A percentile compares a stretch with the other conserved stretches of the same genome.
Evolutionary conservation across 2,888 invertebrate species (phyloP).

Genomic region (Macrophya alboannulata): DNA sequence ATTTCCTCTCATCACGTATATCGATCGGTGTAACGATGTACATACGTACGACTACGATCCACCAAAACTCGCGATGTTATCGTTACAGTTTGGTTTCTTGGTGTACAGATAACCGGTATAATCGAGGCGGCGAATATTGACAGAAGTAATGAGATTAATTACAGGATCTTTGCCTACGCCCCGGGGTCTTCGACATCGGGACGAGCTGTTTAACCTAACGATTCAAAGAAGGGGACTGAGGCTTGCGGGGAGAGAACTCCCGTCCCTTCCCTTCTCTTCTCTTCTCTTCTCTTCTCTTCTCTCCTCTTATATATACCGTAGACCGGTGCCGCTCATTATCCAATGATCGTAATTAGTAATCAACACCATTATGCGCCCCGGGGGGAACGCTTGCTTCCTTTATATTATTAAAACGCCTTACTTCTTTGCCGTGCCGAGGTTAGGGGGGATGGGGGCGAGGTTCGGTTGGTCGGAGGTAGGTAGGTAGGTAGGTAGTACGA

Average conservation of each 20-base stretch:
- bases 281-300: conserved; percentile 44
- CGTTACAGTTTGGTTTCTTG: not conserved
- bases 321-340: conserved; percentile 68
- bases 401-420: conserved; percentile 46
- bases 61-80: no score
- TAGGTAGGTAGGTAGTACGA: not conserved
- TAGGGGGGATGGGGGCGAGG: not conserved
- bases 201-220: conserved; percentile 50
- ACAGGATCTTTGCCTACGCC: conserved; percentile 65
- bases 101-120: conserved; percentile 14
- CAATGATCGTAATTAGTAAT: conserved; percentile 74
- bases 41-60: no score
- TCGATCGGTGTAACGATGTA: not conserved
- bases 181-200: conserved; percentile 57
- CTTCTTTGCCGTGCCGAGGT: not conserved
- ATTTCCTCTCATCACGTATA: not conserved
- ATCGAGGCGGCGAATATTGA: conserved; percentile 65
- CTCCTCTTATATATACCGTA: conserved; percentile 62
- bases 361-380: conserved; percentile 69
- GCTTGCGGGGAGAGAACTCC: conserved; percentile 29
- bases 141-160: conserved; percentile 70
- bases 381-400: conserved; percentile 46
- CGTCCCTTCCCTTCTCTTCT: not conserved
- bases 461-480: not conserved
- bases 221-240: conserved; percentile 35